Percentiles rank a stretch among this genome's conserved stretches.
phyloP scores from a whole-genome alignment of 2,888 invertebrate genomes.

The Caenorhabditis sp. region DNA sequence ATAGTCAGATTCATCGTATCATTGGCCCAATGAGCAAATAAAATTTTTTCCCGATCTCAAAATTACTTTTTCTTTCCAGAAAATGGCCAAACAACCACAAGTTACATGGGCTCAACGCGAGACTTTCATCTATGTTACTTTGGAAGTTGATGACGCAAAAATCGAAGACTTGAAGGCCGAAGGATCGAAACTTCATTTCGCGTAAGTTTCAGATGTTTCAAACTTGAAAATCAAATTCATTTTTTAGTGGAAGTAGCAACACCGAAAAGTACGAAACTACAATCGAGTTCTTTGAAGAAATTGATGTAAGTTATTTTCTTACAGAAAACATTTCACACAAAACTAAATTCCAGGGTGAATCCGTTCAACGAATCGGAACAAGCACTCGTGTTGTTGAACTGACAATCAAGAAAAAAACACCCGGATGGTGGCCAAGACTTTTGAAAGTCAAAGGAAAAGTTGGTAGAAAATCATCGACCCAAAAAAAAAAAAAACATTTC shows the following conservation, averaged over 20 bases:
- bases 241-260: constrained; percentile 80
- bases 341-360: constrained; percentile 8
- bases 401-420: constrained; percentile 71
- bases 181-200: constrained; percentile 60
- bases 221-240: not conserved
- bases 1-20: too few species aligned
- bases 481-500: not conserved
- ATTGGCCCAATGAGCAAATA: too few species aligned
- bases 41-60: too few species aligned
- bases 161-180: constrained; percentile 59
- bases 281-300: constrained; percentile 83
- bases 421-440: constrained; percentile 73
- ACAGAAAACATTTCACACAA: constrained; percentile 72
- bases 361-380: constrained; percentile 30
- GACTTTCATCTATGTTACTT: constrained; percentile 84
- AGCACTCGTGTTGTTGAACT: constrained; percentile 50
- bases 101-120: constrained; percentile 93
- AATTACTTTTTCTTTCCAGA: too few species aligned
- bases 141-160: constrained; percentile 82
- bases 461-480: too few species aligned
- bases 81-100: constrained; percentile 76
- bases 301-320: constrained; percentile 71
- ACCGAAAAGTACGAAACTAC: constrained; percentile 86
- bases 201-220: constrained; percentile 39
- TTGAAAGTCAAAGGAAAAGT: constrained; percentile 74